These are phyloP conservation scores for Enteromius afrohamiltoni DNA, from an alignment of 2,797 vertebrate genomes.

Conservation along the genomic window DNA sequence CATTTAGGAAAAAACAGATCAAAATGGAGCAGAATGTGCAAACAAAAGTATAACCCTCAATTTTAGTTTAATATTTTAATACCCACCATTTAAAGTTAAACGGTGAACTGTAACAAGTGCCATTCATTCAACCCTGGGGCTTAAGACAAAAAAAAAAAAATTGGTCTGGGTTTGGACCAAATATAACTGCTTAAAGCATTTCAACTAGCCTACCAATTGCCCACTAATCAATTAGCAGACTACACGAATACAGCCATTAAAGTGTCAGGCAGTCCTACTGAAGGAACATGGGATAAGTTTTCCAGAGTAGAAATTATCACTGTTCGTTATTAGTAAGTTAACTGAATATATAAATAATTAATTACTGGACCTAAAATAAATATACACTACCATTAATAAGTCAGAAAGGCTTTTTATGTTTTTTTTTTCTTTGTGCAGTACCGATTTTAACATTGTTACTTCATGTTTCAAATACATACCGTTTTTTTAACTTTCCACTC, in stretches of 20 bases:
- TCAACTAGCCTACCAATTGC: not conserved
- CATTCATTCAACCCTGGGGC: not conserved
- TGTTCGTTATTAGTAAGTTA: no score
- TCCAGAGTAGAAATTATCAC: no score
- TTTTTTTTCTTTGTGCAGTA: not conserved
- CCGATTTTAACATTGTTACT: not conserved
- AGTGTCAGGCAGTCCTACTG: no score
- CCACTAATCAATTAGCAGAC: not conserved
- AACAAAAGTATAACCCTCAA: not conserved
- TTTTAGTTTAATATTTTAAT: not conserved
- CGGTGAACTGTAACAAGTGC: not conserved
- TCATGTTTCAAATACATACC: not conserved
- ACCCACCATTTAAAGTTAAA: not conserved
- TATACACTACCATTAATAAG: not conserved
- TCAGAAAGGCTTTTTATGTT: not conserved
- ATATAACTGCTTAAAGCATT: not conserved
- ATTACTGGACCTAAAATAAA: not conserved
- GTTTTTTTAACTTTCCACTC: not conserved
- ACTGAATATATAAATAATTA: no score
- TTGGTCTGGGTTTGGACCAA: not conserved
- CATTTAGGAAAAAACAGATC: not conserved
- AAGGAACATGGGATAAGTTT: no score
- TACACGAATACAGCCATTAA: not conserved
- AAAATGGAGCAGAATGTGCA: not conserved
- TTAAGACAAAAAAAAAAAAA: no score